phyloP scores from a whole-genome alignment of 2,113 vertebrate species.

The Coptodon bakossiorum region DNA sequence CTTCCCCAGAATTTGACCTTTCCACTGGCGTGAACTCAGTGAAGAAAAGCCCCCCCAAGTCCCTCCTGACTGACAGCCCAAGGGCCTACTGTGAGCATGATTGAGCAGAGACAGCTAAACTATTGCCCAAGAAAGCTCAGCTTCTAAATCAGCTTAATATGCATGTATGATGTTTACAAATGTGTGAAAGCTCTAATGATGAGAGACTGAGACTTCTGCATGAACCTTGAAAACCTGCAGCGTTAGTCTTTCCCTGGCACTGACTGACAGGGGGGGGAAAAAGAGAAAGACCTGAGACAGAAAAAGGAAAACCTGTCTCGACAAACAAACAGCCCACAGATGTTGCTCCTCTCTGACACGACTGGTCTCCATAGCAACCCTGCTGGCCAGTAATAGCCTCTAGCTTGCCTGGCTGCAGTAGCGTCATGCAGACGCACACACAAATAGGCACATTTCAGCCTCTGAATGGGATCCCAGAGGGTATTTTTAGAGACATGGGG shows the following conservation, averaged over 20 bases:
- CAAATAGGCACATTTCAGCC: constrained; percentile 15
- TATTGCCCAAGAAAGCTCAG: neutral
- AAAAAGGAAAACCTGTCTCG: constrained; percentile 40
- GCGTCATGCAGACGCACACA: constrained; percentile 13
- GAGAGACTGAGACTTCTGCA: neutral
- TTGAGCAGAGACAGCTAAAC: neutral
- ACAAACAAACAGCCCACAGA: constrained; percentile 61
- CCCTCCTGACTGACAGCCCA: constrained; percentile 18
- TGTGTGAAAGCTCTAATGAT: constrained; percentile 1
- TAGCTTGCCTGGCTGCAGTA: constrained; percentile 37
- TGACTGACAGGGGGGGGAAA: fast-evolving
- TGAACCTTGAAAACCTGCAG: neutral
- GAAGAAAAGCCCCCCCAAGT: constrained; percentile 12
- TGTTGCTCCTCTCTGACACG: constrained; percentile 57
- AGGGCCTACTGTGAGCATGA: neutral
- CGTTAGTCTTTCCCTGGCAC: neutral
- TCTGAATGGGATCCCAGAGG: constrained; percentile 51
- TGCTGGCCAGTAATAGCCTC: constrained; percentile 58
- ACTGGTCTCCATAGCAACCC: constrained; percentile 63
- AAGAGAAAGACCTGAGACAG: neutral
- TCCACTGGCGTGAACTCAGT: constrained; percentile 27
- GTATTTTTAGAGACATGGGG: constrained; percentile 53
- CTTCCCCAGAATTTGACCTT: constrained; percentile 55
- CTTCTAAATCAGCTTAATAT: neutral
- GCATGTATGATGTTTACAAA: neutral